Conservation (phyloP, 2,113 vertebrate species). For the Anoplopoma fimbria region DNA sequence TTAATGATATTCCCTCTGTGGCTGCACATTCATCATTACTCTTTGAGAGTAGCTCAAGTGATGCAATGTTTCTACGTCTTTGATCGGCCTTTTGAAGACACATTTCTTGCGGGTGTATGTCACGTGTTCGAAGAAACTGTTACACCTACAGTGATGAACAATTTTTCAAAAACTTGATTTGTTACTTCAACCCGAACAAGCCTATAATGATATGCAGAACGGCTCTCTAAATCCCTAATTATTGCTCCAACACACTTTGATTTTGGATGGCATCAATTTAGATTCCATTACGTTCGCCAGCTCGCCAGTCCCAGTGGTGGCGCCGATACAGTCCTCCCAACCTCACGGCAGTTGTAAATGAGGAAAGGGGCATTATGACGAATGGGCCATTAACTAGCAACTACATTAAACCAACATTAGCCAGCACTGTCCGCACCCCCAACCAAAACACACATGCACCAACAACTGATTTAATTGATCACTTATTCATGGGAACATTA, state of each 20-base stretch:
- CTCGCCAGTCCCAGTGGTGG: slow-evolving; percentile 55
- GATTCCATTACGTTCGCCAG: slow-evolving; percentile 61
- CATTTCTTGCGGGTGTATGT: slow-evolving; percentile 11
- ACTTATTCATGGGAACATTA: slow-evolving; percentile 42
- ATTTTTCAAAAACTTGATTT: slow-evolving; percentile 11
- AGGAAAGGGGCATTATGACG: slow-evolving; percentile 65
- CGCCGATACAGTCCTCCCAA: slow-evolving; percentile 61
- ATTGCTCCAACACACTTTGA: slow-evolving; percentile 48
- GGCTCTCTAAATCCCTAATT: slow-evolving; percentile 55
- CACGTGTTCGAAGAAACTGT: background rate
- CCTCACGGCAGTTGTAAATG: slow-evolving; percentile 41
- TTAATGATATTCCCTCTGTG: slow-evolving; percentile 46
- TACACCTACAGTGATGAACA: background rate
- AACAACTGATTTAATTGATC: slow-evolving; percentile 32
- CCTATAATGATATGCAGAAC: slow-evolving; percentile 30
- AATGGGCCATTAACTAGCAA: slow-evolving; percentile 70
- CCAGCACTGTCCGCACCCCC: background rate
- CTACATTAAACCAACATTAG: slow-evolving; percentile 72
- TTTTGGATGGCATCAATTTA: slow-evolving; percentile 73
- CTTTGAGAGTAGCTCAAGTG: slow-evolving; percentile 31
- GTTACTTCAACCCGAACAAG: slow-evolving; percentile 11
- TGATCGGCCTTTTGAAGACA: slow-evolving; percentile 44
- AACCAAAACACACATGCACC: background rate
- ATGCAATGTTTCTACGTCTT: slow-evolving; percentile 45
- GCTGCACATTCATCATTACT: slow-evolving; percentile 39